phyloP scores from a whole-genome alignment of 1,140 invertebrate species.

The Semibalanus balanoides region DNA sequence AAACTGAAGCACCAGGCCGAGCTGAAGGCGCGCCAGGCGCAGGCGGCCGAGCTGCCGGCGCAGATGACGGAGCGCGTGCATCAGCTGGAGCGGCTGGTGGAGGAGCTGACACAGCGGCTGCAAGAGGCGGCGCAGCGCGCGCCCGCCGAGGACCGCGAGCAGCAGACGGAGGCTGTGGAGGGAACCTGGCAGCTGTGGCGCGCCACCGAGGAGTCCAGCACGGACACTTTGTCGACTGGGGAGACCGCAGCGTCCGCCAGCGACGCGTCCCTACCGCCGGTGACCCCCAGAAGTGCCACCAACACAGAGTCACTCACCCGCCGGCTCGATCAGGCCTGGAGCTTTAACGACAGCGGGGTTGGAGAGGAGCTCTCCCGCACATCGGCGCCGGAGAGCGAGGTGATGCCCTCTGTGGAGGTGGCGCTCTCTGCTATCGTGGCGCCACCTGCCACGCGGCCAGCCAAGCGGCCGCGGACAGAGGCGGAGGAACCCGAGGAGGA shows the following conservation, averaged over 20 bases:
- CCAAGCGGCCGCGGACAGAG: not conserved
- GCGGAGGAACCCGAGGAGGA: not conserved
- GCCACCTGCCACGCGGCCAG: not conserved
- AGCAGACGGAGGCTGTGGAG: not conserved
- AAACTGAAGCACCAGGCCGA: constrained; percentile 1
- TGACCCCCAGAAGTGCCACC: not conserved
- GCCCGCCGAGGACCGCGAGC: not conserved
- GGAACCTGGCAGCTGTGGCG: not conserved
- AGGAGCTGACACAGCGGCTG: not conserved
- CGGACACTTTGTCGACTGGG: not conserved
- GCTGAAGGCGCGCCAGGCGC: constrained; percentile 16
- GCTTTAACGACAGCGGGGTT: not conserved
- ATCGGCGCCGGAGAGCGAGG: not conserved
- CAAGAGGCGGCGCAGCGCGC: not conserved
- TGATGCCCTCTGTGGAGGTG: no score
- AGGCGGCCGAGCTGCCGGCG: not conserved
- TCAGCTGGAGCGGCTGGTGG: not conserved
- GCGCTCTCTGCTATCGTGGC: not conserved
- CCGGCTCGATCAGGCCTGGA: not conserved
- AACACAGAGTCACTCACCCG: not conserved
- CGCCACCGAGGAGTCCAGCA: not conserved
- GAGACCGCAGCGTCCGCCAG: not conserved
- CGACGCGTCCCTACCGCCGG: not conserved
- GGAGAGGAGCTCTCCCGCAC: not conserved
- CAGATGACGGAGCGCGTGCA: not conserved